These are phyloP conservation scores for Falcaria lacertinaria DNA, from an alignment of 2,888 invertebrate species.

Conservation along the genomic window DNA sequence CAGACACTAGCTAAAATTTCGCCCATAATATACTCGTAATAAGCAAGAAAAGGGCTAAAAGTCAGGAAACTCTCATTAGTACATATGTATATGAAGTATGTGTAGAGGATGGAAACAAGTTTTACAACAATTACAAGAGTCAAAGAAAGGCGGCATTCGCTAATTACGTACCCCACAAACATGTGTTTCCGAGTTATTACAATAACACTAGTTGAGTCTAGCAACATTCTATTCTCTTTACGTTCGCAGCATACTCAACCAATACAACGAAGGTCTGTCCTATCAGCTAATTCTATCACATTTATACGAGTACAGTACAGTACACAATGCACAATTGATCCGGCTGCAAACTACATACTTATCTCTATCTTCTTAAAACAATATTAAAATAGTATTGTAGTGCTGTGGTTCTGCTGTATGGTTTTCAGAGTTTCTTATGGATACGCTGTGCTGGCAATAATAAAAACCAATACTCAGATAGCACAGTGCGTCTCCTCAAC, in stretches of 20 bases:
- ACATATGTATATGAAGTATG: slow-evolving; percentile 10
- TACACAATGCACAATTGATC: neutral
- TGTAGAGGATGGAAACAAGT: slow-evolving; percentile 15
- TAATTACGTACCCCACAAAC: slow-evolving; percentile 8
- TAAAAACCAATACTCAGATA: no score
- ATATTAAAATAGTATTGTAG: no score
- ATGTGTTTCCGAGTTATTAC: slow-evolving; percentile 11
- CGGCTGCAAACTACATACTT: neutral
- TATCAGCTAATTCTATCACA: neutral
- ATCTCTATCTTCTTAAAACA: neutral
- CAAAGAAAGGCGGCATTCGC: slow-evolving; percentile 12
- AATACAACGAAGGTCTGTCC: neutral
- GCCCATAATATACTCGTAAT: no score
- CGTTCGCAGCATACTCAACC: neutral
- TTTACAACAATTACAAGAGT: slow-evolving; percentile 10
- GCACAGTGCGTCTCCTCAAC: no score
- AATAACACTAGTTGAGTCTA: slow-evolving; percentile 2
- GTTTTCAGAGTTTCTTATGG: no score
- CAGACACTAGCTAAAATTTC: no score
- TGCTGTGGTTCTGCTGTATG: no score
- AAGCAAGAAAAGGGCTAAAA: no score
- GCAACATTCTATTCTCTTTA: no score
- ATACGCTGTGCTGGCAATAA: no score
- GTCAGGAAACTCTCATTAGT: slow-evolving; percentile 4
- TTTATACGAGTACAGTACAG: neutral